These are phyloP conservation scores for Pygmarrhopalites habei DNA, from an alignment of 1,140 invertebrate species.

Conservation along the genomic window DNA sequence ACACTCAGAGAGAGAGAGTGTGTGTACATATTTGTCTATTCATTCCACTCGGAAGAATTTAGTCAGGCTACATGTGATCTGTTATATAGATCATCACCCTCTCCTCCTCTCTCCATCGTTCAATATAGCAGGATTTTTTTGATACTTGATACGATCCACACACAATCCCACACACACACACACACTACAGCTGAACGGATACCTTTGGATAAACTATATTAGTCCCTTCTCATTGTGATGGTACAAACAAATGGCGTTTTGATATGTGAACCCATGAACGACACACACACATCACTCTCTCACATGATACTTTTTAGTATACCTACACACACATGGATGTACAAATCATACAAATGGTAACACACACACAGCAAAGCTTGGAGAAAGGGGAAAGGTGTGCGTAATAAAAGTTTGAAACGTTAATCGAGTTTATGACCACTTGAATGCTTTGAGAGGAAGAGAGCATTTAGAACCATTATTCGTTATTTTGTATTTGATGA, in stretches of 20 bases:
- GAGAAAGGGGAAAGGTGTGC: neutral
- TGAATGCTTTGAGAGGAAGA: neutral
- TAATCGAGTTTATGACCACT: neutral
- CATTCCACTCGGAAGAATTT: too few relatives aligned
- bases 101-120: neutral
- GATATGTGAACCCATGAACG: neutral
- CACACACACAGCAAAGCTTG: neutral
- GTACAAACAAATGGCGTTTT: neutral
- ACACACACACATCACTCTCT: neutral
- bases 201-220: neutral
- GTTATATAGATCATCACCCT: neutral
- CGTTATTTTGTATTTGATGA: neutral
- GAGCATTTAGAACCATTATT: neutral
- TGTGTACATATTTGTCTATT: neutral
- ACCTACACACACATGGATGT: neutral
- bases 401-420: neutral
- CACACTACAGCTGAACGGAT: too few relatives aligned
- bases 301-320: too few relatives aligned
- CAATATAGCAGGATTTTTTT: neutral
- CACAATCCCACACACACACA: too few relatives aligned
- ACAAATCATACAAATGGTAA: neutral
- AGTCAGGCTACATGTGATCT: neutral
- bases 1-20: neutral
- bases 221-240: neutral
- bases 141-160: too few relatives aligned